phyloP scores from a whole-genome alignment of 2,797 vertebrate species.

The Cebuella pygmaea region DNA sequence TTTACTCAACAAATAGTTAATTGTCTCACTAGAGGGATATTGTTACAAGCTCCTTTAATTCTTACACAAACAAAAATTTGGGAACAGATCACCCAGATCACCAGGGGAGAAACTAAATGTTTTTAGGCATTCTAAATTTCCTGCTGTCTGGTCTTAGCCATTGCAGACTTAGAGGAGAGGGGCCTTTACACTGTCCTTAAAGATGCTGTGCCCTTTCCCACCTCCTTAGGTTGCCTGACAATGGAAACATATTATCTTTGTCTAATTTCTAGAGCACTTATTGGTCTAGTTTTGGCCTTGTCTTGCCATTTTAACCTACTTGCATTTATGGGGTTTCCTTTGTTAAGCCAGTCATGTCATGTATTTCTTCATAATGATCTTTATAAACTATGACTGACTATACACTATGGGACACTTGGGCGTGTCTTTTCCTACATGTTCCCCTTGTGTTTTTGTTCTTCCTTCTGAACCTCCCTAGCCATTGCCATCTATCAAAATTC shows the following conservation, averaged over 20 bases:
- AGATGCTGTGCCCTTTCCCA: background rate
- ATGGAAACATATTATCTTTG: fast-evolving
- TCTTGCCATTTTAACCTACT: background rate
- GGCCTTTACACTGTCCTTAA: background rate
- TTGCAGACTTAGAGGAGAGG: background rate
- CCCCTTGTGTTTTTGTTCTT: background rate
- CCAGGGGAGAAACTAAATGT: background rate
- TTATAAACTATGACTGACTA: background rate
- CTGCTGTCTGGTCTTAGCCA: background rate
- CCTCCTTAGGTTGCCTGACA: background rate
- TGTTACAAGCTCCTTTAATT: background rate
- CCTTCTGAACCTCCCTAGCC: background rate
- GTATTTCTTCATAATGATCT: background rate
- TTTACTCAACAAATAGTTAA: background rate
- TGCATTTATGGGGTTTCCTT: constrained; percentile 1
- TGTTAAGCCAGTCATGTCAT: background rate
- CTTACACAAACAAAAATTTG: background rate
- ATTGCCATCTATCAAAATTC: background rate
- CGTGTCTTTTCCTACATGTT: background rate
- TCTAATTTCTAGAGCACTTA: background rate
- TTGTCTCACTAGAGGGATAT: background rate
- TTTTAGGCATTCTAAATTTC: background rate
- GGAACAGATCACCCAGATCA: background rate
- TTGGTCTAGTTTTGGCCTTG: background rate
- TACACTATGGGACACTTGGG: background rate